These are phyloP conservation scores for Pardosa pseudoannulata DNA, from an alignment of 2,888 invertebrate species.

Conservation along the genomic window DNA sequence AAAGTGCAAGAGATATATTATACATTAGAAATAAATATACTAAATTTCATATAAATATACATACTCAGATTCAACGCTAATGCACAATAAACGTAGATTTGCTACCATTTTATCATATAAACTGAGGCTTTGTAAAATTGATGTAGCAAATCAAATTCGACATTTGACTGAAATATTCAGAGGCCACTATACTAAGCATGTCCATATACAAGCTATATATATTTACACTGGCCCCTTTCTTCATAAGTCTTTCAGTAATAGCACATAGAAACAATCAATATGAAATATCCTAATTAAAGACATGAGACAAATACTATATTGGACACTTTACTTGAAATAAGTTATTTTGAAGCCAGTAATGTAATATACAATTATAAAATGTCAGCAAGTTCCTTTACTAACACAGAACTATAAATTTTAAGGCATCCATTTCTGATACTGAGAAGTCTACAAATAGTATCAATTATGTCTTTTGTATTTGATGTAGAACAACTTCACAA, in stretches of 20 bases:
- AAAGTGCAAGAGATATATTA: background rate
- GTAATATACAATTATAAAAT: slow-evolving; percentile 67
- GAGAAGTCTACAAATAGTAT: slow-evolving; percentile 27
- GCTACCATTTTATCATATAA: background rate
- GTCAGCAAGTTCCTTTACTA: slow-evolving; percentile 54
- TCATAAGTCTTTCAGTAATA: background rate
- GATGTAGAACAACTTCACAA: slow-evolving; percentile 25
- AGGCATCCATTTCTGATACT: slow-evolving; percentile 66
- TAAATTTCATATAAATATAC: slow-evolving; percentile 5
- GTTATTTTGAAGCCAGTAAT: slow-evolving; percentile 46
- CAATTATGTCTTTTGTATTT: slow-evolving; percentile 33
- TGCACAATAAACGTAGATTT: background rate
- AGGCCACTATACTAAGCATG: slow-evolving; percentile 14
- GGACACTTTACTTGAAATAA: slow-evolving; percentile 56
- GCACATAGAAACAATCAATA: background rate
- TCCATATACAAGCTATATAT: slow-evolving; percentile 13
- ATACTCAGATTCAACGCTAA: background rate
- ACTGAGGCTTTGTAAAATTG: background rate
- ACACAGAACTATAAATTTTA: slow-evolving; percentile 66
- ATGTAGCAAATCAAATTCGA: background rate
- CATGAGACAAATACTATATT: slow-evolving; percentile 32
- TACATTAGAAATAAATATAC: slow-evolving; percentile 11
- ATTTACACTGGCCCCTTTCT: slow-evolving; percentile 11
- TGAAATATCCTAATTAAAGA: slow-evolving; percentile 2
- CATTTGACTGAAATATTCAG: background rate